A percentile compares a stretch with the other conserved stretches of the same genome.
Evolutionary conservation across 2,113 vertebrate genomes (phyloP).

Genomic region (Hydropotes inermis): DNA sequence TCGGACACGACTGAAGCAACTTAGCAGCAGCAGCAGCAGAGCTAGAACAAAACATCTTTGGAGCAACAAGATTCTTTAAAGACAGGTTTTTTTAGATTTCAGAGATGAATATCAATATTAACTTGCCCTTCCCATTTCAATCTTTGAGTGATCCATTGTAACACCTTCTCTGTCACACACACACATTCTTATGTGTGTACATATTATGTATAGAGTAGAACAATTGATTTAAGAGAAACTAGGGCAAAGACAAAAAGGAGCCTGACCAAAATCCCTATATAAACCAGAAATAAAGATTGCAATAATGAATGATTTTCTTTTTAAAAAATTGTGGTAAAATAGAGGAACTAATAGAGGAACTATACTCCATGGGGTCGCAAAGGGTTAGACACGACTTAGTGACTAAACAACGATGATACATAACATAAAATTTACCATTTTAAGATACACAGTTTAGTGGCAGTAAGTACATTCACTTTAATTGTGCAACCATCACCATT

Average conservation of each 20-base stretch:
- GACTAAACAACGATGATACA: neutral
- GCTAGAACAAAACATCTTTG: neutral
- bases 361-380: neutral
- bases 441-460: neutral
- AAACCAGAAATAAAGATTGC: neutral
- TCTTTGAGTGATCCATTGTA: neutral
- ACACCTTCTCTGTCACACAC: neutral
- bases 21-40: neutral
- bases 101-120: neutral
- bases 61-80: neutral
- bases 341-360: neutral
- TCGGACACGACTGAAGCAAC: too few relatives aligned
- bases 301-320: neutral
- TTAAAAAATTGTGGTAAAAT: neutral
- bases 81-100: neutral
- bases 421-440: neutral
- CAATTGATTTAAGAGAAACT: neutral
- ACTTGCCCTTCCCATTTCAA: neutral
- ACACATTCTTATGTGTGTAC: neutral
- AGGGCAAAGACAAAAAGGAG: neutral
- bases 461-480: neutral
- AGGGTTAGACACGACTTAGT: neutral
- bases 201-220: neutral
- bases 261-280: neutral
- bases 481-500: neutral